Evolutionary conservation across 2,113 vertebrate genomes (phyloP), one percentile per base, ranked within the genome.

Genomic region (Limnothrissa miodon): DNA sequence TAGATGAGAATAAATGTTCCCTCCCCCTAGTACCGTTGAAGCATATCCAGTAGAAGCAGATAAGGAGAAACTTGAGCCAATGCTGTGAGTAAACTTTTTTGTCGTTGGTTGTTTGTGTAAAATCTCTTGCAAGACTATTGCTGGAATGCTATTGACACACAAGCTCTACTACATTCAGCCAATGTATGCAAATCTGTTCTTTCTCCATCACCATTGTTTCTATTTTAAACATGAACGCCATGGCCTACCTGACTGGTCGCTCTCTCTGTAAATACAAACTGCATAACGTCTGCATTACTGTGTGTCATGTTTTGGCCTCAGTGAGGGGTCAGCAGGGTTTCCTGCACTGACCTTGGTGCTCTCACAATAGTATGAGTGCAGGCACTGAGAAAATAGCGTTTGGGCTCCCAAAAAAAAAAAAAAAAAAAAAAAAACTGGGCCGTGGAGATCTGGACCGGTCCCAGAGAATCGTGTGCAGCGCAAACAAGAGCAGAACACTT

Each of bases 401-500:
- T 87, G 84, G 85, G 86, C 81, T 81, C 79, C 83, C n/a, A n/a
- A n/a, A n/a, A n/a, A n/a, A n/a, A 83, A 90, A 89, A 74, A 74
- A 70, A 84, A n/a, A n/a, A n/a, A n/a, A 85, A 83, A 90, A 89
- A 74, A 74, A 70, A 84, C 66, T 85, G 89, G 85, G 89, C 89
- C 89, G 83, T 79, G 84, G 89, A 87, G 85, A 83, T 87, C 85
- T 90, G 91, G 90, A 93, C 80, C 8, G 56, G 33, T 83, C 88
- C 92, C 89, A 91, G 87, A 85, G n/a, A 90, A 84, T 85, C 81
- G 85, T 78, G 82, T 88, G 89, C 86, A 88, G 88, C 85, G 85
- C 87, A 87, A 93, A 90, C 88, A 87, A 84, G 36, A 89, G 86
- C 88, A 84, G 86, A 91, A 92, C 88, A 91, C 91, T 93, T 95